These are phyloP conservation scores for Manis javanica DNA, from an alignment of 2,797 vertebrate genomes.

Conservation along the genomic window DNA sequence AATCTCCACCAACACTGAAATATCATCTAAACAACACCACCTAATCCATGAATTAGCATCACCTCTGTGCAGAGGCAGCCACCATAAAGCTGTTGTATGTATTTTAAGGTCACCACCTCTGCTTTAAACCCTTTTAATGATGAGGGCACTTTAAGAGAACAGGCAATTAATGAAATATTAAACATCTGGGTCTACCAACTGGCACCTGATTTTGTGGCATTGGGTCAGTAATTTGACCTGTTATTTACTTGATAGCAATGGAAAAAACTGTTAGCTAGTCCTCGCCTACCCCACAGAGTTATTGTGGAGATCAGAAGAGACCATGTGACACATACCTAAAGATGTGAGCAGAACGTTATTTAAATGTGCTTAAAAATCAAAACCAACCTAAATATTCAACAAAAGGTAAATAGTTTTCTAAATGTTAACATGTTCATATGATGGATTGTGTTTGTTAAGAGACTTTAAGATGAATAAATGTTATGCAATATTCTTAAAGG, in stretches of 20 bases:
- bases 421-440: neutral
- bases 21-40: neutral
- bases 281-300: neutral
- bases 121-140: neutral
- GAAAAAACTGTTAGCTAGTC: neutral
- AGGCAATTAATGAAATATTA: conserved; percentile 6
- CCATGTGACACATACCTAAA: neutral
- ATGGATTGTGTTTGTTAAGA: neutral
- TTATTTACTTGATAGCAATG: neutral
- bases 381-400: neutral
- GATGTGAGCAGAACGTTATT: neutral
- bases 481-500: neutral
- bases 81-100: neutral
- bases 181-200: neutral
- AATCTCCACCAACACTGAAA: neutral
- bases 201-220: neutral
- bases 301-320: neutral
- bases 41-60: neutral
- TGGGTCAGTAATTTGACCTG: neutral
- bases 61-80: neutral
- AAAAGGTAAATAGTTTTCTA: neutral
- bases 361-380: neutral
- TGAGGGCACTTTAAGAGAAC: neutral
- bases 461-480: neutral
- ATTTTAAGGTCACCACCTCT: neutral